phyloP scores from a whole-genome alignment of 2,888 invertebrate genomes.

The Serrognathus titanus region DNA sequence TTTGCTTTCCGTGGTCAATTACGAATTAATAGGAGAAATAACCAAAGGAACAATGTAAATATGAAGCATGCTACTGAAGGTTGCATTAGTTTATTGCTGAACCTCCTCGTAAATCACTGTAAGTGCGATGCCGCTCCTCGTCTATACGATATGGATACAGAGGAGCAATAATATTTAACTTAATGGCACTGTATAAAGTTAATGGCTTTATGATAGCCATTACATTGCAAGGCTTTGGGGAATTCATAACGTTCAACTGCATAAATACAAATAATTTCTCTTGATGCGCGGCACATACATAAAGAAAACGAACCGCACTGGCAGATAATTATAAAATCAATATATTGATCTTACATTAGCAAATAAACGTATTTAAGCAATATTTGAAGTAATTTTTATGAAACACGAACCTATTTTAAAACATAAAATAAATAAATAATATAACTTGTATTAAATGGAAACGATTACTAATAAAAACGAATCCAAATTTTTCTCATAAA shows the following conservation, averaged over 20 bases:
- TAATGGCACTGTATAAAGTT: constrained; percentile 43
- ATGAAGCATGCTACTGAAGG: constrained; percentile 33
- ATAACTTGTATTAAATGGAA: no score
- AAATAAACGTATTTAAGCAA: no score
- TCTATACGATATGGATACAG: constrained; percentile 28
- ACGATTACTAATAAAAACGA: no score
- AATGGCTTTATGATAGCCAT: constrained; percentile 41
- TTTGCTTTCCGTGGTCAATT: not conserved
- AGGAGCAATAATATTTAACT: constrained; percentile 43
- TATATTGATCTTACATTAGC: no score
- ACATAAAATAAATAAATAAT: no score
- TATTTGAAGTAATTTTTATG: no score
- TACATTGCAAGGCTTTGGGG: constrained; percentile 22
- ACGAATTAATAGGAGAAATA: constrained; percentile 1
- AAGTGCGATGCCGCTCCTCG: constrained; percentile 23
- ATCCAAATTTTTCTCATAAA: no score
- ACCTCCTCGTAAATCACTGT: constrained; percentile 32
- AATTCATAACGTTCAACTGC: constrained; percentile 1
- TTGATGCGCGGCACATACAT: no score
- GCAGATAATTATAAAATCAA: no score
- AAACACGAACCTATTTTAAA: no score
- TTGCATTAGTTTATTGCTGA: constrained; percentile 36
- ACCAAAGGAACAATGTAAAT: constrained; percentile 27
- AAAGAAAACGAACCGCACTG: no score
- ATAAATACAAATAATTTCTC: not conserved